Conservation (phyloP, 1,140 invertebrate species). For the Drosophila insularis region DNA sequence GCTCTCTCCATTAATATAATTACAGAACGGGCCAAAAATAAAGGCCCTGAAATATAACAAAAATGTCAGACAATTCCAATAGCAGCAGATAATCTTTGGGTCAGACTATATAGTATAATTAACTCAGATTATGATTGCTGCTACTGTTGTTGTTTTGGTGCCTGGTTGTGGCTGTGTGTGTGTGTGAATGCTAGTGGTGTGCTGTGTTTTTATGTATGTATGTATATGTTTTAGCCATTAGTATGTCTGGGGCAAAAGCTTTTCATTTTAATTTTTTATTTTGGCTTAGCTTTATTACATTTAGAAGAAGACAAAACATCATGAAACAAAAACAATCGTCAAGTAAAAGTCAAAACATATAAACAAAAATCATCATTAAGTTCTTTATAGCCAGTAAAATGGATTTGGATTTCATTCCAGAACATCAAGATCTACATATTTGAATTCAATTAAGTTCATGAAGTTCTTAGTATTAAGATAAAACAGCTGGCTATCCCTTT, state of each 20-base stretch:
- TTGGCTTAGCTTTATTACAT: background rate
- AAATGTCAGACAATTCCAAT: slow-evolving; percentile 7
- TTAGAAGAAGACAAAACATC: slow-evolving; percentile 1
- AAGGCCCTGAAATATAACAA: background rate
- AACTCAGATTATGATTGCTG: slow-evolving; percentile 14
- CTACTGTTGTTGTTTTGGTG: background rate
- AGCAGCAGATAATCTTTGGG: slow-evolving; percentile 7
- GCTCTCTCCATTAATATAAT: background rate
- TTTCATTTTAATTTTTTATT: slow-evolving; percentile 9
- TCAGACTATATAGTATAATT: slow-evolving; percentile 16
- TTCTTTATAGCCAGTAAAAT: background rate
- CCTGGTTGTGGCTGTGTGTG: background rate
- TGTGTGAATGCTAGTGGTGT: background rate
- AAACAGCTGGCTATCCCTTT: too few species aligned
- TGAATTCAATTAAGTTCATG: too few species aligned
- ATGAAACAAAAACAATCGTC: background rate
- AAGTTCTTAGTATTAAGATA: too few species aligned
- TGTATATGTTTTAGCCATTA: slow-evolving; percentile 4
- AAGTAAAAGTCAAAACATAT: background rate
- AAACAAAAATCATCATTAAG: background rate
- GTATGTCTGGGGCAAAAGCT: slow-evolving; percentile 10
- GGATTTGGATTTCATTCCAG: too few species aligned
- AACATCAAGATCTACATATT: too few species aligned
- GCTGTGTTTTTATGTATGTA: background rate
- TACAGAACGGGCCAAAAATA: background rate